These are phyloP conservation scores for Mixornis gularis DNA, from an alignment of 2,113 vertebrate genomes.

Conservation along the genomic window DNA sequence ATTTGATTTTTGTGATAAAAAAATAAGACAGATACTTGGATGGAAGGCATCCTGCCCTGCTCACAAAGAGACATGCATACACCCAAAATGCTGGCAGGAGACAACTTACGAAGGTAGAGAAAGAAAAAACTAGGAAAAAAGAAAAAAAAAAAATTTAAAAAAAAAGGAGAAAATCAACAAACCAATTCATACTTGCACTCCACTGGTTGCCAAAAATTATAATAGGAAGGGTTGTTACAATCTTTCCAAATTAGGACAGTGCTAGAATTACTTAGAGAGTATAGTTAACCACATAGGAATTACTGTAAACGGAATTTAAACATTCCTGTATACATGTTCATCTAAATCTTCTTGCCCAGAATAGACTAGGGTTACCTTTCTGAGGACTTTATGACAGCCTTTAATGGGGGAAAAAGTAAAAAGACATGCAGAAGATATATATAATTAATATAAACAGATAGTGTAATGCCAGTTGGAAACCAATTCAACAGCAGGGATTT, in stretches of 20 bases:
- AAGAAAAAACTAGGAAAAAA: background rate
- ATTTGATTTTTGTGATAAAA: background rate
- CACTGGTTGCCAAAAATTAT: background rate
- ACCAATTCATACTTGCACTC: background rate
- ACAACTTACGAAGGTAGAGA: background rate
- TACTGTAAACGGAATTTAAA: background rate
- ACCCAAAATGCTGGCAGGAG: background rate
- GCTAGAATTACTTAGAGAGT: background rate
- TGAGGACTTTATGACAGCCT: background rate
- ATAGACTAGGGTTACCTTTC: background rate
- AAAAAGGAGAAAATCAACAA: background rate
- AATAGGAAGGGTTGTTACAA: background rate
- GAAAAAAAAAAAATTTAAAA: background rate
- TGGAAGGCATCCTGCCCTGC: background rate
- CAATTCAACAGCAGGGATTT: background rate
- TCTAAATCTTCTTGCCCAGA: background rate
- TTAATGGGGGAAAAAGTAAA: background rate
- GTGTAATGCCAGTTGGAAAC: background rate
- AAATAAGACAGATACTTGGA: background rate
- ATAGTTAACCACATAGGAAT: background rate
- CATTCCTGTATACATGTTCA: background rate
- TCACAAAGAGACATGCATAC: background rate
- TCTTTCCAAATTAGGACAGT: background rate
- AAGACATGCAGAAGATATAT: background rate
- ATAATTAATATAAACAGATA: background rate